Base-by-base conservation (phyloP, 2,888 invertebrate species). In the Arenicola marina region DNA sequence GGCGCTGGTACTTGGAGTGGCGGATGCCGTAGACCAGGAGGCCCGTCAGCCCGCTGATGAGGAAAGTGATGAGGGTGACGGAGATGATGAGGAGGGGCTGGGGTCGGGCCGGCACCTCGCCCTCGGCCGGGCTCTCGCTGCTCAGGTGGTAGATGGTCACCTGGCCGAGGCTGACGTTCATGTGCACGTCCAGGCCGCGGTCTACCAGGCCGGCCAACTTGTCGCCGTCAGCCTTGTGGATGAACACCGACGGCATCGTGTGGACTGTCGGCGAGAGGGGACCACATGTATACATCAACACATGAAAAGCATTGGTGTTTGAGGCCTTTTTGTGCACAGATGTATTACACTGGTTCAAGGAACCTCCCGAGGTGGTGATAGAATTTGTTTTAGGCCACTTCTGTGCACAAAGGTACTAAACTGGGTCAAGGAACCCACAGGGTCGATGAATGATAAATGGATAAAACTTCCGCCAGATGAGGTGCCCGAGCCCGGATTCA, bases 181-280 rank as follows among this genome's bases (percentile, higher is more conserved):
- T 45, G 34, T 29, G 18, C 28, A 62, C 62, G 15, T n/a, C 31
- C 15, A 58, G 4, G 15, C 62, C 62, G 31, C 31, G 31, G 56
- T 62, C 62, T 7, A 62, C 62, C 38, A 62, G 45, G 1, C 15
- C 28, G 4, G 62, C 62, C 2, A 62, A 24, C 18, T 38, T 4
- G 26, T 58, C 62, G 4, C 62, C 62, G 15, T 43, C 33, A 4
- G 18, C 15, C 43, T 62, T 57, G 38, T 31, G 33, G n/a, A 62
- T 43, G 32, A 62, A 62, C 29, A 62, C 62, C 0, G 62, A 57
- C 4, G n/a, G n/a, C n/a, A n/a, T n/a, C n/a, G n/a, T n/a, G n/a
- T n/a, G n/a, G n/a, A n/a, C n/a, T n/a, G n/a, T n/a, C n/a, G n/a
- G n/a, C n/a, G n/a, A n/a, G n/a, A n/a, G n/a, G n/a, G n/a, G n/a